Conservation (phyloP, 2,888 invertebrate species). For the Drosophila kuntzei region DNA sequence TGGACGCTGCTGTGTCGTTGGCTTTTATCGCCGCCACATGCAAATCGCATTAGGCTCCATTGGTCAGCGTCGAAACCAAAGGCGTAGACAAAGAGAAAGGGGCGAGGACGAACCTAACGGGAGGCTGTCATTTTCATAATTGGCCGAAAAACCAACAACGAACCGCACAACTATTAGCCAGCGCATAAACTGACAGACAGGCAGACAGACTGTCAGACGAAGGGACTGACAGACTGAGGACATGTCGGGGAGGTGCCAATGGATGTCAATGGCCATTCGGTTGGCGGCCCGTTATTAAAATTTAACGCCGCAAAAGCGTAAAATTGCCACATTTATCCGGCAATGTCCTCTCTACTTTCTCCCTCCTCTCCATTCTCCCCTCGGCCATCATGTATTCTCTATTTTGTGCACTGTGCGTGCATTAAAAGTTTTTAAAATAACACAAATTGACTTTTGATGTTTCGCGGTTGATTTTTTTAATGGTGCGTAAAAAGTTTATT, state of each 20-base stretch:
- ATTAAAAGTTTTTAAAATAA: conserved; percentile 77
- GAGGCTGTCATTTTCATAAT: conserved; percentile 74
- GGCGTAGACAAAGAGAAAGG: conserved; percentile 6
- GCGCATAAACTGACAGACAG: conserved; percentile 34
- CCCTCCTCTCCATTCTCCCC: not conserved
- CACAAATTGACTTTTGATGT: conserved; percentile 82
- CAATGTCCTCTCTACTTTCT: conserved; percentile 45
- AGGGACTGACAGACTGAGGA: not conserved
- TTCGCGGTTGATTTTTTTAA: conserved; percentile 78
- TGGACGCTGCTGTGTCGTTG: conserved; percentile 33
- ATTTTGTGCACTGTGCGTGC: conserved; percentile 51
- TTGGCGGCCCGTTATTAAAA: conserved; percentile 71
- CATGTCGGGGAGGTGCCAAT: conserved; percentile 1
- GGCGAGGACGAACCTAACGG: not conserved
- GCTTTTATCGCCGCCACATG: conserved; percentile 57
- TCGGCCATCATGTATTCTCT: not conserved
- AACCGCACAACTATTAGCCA: conserved; percentile 76
- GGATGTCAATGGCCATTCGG: conserved; percentile 57
- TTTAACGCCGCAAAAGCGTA: conserved; percentile 78
- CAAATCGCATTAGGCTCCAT: conserved; percentile 74
- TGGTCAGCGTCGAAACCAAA: conserved; percentile 26
- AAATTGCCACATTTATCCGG: conserved; percentile 78
- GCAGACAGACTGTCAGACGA: conserved; percentile 24
- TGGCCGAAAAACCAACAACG: conserved; percentile 72
- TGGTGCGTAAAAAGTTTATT: conserved; percentile 82